Percentiles rank a stretch among this genome's conserved stretches.
phyloP scores from a whole-genome alignment of 2,797 vertebrate genomes.

The Oceanodroma leucorhoa region DNA sequence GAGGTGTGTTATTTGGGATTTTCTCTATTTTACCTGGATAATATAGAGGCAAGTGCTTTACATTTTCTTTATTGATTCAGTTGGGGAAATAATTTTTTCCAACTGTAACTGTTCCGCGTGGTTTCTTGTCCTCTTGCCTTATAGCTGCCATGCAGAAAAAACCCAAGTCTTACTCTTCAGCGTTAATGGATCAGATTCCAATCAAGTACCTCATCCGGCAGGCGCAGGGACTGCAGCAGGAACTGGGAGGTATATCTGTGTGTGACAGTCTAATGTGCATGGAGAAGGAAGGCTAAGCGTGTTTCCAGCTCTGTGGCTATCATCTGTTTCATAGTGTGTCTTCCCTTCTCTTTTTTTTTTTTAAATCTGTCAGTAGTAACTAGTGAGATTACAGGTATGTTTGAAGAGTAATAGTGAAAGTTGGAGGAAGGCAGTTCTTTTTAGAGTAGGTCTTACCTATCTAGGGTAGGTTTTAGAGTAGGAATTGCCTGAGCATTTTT shows the following conservation, averaged over 20 bases:
- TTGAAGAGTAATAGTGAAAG: not conserved
- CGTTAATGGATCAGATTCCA: conserved; percentile 97
- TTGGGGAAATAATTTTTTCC: not conserved
- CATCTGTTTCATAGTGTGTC: not conserved
- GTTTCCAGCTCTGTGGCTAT: not conserved
- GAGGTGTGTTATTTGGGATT: not conserved
- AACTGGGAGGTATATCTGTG: conserved; percentile 87
- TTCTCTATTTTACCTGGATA: not conserved
- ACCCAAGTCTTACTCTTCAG: conserved; percentile 94
- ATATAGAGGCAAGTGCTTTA: not conserved
- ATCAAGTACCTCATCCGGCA: conserved; percentile 97
- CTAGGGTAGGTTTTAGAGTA: not conserved
- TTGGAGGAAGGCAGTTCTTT: not conserved
- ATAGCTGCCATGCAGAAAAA: conserved; percentile 94
- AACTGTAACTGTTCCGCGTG: not conserved
- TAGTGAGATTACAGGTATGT: not conserved
- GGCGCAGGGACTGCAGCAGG: conserved; percentile 95
- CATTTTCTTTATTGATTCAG: not conserved
- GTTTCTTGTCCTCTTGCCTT: not conserved
- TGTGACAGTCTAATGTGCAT: accelerated
- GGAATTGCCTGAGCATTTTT: not conserved
- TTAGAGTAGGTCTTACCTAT: not conserved
- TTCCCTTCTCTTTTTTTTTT: not conserved
- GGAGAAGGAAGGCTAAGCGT: not conserved
- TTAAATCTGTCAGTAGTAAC: not conserved